Base-by-base conservation (phyloP, 1,140 invertebrate genomes). In the Triops cancriformis region DNA sequence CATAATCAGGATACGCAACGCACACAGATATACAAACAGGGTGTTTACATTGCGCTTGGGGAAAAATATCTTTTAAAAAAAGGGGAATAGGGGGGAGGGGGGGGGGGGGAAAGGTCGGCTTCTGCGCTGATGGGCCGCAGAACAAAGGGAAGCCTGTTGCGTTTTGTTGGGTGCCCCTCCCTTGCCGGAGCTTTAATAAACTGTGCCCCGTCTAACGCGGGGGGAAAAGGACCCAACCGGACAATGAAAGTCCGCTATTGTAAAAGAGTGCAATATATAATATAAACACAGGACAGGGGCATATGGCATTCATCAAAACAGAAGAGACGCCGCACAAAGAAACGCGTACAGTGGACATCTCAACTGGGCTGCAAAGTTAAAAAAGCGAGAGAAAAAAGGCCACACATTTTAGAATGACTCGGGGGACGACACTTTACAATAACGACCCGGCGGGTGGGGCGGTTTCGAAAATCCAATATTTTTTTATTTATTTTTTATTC, bases 201-300 rank as follows among this genome's bases (percentile, higher is more conserved):
- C 51, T 64, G 51, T 14, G 7, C 51, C 51, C 51, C 51, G 51
- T 6, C 51, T 18, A 18, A 12, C 7, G 7, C 31, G 7, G 31
- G 31, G 31, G 31, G 51, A 23, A 64, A 12, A 14, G 51, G 51
- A 64, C 51, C 10, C 18, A 64, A 23, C 10, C 31, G 51, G 51
- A 64, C 51, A 64, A 64, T 64, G 51, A 64, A 64, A 64, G 51
- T 64, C 51, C 51, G 51, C 51, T 64, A 64, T 64, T 64, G 51
- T 64, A 64, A 64, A 64, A 64, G 51, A 64, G 23, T 23, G 51
- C 51, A 64, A 64, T 64, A 23, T 64, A 64, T 64, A 64, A 64
- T 23, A 64, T 64, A 64, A 64, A 64, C 51, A 64, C 14, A 64
- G 51, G 51, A 64, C 23, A 14, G 51, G 51, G 51, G n/a, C 51